Evolutionary conservation across 2,797 vertebrate genomes (phyloP).

Genomic region (Lepidocolaptes lacrymiger): DNA sequence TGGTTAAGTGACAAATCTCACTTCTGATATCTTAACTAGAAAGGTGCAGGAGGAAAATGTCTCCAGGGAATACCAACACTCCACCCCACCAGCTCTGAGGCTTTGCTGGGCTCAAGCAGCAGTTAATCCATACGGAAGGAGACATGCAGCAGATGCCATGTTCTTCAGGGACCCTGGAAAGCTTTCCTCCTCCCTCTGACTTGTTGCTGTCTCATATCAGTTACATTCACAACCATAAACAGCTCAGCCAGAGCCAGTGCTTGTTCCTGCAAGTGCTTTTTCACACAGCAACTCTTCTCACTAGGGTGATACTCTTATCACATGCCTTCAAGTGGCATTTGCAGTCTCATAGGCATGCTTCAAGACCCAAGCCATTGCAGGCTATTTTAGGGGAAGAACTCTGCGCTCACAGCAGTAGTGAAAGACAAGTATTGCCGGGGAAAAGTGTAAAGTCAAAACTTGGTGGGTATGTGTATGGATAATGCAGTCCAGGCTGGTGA

Average conservation of each 20-base stretch:
- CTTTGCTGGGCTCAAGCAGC: neutral
- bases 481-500: neutral
- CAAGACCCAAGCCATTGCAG: neutral
- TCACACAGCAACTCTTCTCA: neutral
- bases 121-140: neutral
- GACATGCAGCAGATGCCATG: neutral
- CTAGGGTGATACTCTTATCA: no score
- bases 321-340: neutral
- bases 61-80: neutral
- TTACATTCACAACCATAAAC: neutral
- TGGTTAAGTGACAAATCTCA: slow-evolving; percentile 71
- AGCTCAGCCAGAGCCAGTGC: neutral
- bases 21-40: slow-evolving; percentile 67
- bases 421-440: neutral
- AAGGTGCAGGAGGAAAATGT: neutral
- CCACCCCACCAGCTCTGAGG: neutral
- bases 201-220: slow-evolving; percentile 20
- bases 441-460: neutral
- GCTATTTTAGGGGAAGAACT: neutral
- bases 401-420: neutral
- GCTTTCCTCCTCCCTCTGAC: neutral
- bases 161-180: neutral
- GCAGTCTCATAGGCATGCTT: neutral
- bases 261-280: neutral
- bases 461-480: neutral